Conservation (phyloP, 2,888 invertebrate species). For the Spisula solida region DNA sequence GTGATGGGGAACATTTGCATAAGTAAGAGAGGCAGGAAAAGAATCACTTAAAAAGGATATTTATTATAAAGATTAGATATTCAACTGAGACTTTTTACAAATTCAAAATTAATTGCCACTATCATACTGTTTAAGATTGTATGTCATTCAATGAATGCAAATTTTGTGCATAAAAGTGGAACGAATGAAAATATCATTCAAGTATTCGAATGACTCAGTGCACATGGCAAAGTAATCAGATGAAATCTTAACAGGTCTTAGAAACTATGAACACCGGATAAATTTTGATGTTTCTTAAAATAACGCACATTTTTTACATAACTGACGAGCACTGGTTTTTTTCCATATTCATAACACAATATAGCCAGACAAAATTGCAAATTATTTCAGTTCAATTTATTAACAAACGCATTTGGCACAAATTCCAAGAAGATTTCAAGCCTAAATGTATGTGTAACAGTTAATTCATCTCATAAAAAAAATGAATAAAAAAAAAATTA, state of each 20-base stretch:
- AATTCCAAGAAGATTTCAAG: neutral
- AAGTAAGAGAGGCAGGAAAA: neutral
- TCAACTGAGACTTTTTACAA: neutral
- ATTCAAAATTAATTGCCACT: constrained; percentile 17
- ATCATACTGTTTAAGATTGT: neutral
- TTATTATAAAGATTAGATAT: neutral
- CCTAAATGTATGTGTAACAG: neutral
- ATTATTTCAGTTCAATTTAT: neutral
- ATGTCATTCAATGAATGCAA: neutral
- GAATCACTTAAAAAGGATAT: constrained; percentile 18
- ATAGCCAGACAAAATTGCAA: neutral
- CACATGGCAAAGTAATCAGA: constrained; percentile 11
- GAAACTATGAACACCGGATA: neutral
- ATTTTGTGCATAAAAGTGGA: neutral
- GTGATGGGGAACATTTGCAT: constrained; percentile 21
- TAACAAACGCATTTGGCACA: neutral
- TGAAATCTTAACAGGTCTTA: constrained; percentile 9
- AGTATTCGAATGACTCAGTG: neutral
- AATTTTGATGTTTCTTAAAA: neutral
- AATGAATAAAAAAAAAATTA: neutral
- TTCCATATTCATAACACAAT: neutral
- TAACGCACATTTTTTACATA: constrained; percentile 14
- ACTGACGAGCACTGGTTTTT: neutral
- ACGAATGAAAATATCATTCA: neutral
- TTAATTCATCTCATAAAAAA: neutral